A percentile compares a stretch with the other conserved stretches of the same genome.
These are phyloP conservation scores for Coilia nasus DNA, from an alignment of 2,797 vertebrate species.

Conservation along the genomic window DNA sequence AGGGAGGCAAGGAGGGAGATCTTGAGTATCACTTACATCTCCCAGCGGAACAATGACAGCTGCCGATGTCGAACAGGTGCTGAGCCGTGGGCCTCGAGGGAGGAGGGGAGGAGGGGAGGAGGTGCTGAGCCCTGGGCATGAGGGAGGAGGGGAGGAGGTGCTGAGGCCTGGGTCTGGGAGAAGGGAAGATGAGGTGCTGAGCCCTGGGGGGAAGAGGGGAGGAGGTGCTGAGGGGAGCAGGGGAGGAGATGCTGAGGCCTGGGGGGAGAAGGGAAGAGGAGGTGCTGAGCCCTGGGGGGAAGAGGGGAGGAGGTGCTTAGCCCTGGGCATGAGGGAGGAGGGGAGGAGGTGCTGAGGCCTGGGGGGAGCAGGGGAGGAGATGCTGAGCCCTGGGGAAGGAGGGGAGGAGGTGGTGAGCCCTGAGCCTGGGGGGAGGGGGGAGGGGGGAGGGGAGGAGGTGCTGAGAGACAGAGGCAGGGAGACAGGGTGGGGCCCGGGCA, in stretches of 20 bases:
- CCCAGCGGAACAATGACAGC: constrained; percentile 54
- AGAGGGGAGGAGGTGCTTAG: no score
- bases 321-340: no score
- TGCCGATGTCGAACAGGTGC: constrained; percentile 62
- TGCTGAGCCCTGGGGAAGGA: constrained; percentile 55
- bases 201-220: constrained; percentile 45
- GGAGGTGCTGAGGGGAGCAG: no score
- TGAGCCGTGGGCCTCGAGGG: constrained; percentile 50
- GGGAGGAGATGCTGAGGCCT: constrained; percentile 18
- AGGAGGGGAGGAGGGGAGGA: no score
- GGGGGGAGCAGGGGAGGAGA: no score
- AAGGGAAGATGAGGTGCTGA: no score
- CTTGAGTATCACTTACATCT: constrained; percentile 59
- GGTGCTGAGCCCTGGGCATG: constrained; percentile 42
- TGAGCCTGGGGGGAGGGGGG: no score
- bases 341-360: constrained; percentile 19
- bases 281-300: constrained; percentile 55
- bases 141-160: constrained; percentile 4
- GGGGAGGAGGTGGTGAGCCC: no score
- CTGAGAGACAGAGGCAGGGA: no score
- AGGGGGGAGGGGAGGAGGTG: no score
- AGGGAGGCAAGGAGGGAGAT: constrained; percentile 53
- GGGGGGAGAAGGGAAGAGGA: no score
- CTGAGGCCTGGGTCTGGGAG: no score
- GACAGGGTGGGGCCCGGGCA: not conserved